These are phyloP conservation scores for Antigone vipio DNA, from an alignment of 2,113 vertebrate species.

Conservation along the genomic window DNA sequence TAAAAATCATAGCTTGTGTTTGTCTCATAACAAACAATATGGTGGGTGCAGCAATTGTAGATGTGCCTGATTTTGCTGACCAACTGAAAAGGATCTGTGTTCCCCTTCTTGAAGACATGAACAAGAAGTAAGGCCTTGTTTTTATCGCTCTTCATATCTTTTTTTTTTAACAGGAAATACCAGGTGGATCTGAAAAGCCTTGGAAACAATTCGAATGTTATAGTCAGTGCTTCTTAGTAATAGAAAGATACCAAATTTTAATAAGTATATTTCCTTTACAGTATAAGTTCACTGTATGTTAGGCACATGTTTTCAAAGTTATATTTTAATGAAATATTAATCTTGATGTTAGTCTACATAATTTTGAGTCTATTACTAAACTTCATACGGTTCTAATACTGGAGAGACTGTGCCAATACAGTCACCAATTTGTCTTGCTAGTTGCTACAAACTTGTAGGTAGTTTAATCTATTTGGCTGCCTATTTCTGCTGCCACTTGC, in stretches of 20 bases:
- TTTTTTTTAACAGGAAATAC: neutral
- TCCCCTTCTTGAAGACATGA: constrained; percentile 89
- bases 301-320: neutral
- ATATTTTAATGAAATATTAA: neutral
- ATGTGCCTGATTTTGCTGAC: constrained; percentile 78
- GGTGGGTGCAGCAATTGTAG: constrained; percentile 78
- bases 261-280: neutral
- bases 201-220: neutral
- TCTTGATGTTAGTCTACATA: neutral
- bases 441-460: neutral
- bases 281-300: neutral
- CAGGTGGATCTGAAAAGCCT: neutral
- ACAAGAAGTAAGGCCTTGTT: constrained; percentile 79
- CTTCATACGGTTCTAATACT: neutral
- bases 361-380: neutral
- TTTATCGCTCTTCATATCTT: neutral
- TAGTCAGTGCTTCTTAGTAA: neutral
- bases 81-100: constrained; percentile 84
- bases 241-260: neutral
- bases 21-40: constrained; percentile 87
- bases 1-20: constrained; percentile 83
- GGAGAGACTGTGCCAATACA: neutral
- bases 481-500: neutral
- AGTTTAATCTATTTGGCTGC: neutral
- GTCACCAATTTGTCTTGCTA: neutral